These are phyloP conservation scores for Macaca mulatta DNA, from an alignment of 2,113 vertebrate genomes.

Conservation along the genomic window DNA sequence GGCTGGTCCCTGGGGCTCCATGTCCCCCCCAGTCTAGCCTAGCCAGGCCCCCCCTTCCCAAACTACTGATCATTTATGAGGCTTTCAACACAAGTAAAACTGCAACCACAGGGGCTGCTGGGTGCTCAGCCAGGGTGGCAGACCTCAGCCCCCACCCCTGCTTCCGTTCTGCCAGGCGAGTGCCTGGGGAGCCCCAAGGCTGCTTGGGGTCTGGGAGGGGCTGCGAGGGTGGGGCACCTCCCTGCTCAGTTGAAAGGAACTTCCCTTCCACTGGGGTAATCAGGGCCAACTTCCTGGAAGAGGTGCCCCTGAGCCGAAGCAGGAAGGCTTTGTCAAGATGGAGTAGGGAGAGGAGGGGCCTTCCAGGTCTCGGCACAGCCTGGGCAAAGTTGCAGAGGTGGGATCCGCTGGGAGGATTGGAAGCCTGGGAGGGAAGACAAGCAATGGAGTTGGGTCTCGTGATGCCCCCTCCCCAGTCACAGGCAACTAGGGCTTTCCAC, in stretches of 20 bases:
- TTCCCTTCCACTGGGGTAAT: neutral
- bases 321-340: neutral
- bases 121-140: neutral
- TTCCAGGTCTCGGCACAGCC: neutral
- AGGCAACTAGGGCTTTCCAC: neutral
- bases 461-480: accelerated
- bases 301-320: neutral
- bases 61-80: too few species aligned
- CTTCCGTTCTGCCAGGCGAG: neutral
- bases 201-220: too few species aligned
- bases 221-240: neutral
- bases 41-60: neutral
- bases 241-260: neutral
- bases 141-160: neutral
- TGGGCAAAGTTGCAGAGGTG: accelerated
- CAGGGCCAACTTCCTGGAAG: neutral
- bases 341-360: accelerated
- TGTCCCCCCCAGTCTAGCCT: too few species aligned
- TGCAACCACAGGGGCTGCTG: neutral
- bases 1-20: neutral
- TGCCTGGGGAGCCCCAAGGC: too few species aligned
- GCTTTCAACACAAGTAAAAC: neutral
- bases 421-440: neutral
- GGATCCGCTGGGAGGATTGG: accelerated
- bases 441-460: accelerated